Percentiles rank a stretch among this genome's conserved stretches.
phyloP scores from a whole-genome alignment of 2,888 invertebrate genomes.

The Lepidochrysops patricia region DNA sequence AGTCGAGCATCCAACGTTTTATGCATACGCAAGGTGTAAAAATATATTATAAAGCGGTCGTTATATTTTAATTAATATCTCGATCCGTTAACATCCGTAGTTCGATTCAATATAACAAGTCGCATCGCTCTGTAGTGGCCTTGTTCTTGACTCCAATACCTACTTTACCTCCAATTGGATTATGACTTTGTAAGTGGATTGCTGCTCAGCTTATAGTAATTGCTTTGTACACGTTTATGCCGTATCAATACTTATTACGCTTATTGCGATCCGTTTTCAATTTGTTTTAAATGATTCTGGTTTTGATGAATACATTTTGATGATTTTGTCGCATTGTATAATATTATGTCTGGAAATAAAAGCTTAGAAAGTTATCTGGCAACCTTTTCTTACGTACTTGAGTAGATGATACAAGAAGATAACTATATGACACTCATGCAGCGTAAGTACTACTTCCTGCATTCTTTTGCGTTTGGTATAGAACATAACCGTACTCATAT shows the following conservation, averaged over 20 bases:
- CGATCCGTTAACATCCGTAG: background rate
- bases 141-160: slow-evolving; percentile 10
- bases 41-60: too few species aligned
- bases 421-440: too few species aligned
- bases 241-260: background rate
- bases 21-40: too few species aligned
- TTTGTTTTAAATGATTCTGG: background rate
- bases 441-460: too few species aligned
- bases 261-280: background rate
- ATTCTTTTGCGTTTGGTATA: too few species aligned
- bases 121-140: background rate
- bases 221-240: background rate
- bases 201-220: slow-evolving; percentile 6
- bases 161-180: slow-evolving; percentile 2
- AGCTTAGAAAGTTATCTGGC: too few species aligned
- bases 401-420: too few species aligned
- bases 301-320: background rate
- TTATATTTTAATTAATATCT: background rate
- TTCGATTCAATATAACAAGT: background rate
- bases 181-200: slow-evolving; percentile 8
- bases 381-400: too few species aligned
- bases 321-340: too few species aligned
- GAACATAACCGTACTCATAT: too few species aligned
- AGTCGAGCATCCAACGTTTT: too few species aligned
- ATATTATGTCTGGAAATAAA: too few species aligned